A percentile compares a stretch with the other conserved stretches of the same genome.
These are phyloP conservation scores for Rhizoglyphus robini DNA, from an alignment of 1,140 invertebrate genomes.

Conservation along the genomic window DNA sequence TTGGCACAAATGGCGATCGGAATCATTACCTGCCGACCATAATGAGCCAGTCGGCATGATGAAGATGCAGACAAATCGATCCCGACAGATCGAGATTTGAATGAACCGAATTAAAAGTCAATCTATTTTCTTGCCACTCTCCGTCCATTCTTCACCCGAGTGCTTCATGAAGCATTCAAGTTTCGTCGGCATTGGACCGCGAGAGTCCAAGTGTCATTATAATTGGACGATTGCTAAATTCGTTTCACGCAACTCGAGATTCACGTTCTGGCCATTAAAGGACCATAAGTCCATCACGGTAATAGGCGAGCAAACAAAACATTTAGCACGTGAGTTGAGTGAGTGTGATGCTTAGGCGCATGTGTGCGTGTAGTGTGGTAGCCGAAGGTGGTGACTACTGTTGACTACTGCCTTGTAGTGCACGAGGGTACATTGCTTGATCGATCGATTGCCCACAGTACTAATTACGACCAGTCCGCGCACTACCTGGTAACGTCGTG, in stretches of 20 bases:
- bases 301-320: not conserved
- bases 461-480: not conserved
- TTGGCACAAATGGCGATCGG: not conserved
- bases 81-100: not conserved
- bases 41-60: not conserved
- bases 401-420: too few relatives aligned
- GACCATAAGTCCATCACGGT: not conserved
- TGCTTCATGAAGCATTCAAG: too few relatives aligned
- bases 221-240: not conserved
- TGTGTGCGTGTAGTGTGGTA: too few relatives aligned
- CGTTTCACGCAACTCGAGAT: not conserved
- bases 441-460: not conserved
- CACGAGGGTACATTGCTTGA: not conserved
- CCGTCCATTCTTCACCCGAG: too few relatives aligned
- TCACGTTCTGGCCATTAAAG: not conserved
- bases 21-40: not conserved
- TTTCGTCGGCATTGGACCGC: not conserved
- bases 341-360: too few relatives aligned
- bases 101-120: conserved; percentile 11
- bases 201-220: not conserved
- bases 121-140: not conserved
- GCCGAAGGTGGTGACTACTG: too few relatives aligned
- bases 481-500: not conserved
- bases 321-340: not conserved
- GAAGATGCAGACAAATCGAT: conserved; percentile 1